phyloP scores from a whole-genome alignment of 2,113 vertebrate species.

The Myotis lucifugus region DNA sequence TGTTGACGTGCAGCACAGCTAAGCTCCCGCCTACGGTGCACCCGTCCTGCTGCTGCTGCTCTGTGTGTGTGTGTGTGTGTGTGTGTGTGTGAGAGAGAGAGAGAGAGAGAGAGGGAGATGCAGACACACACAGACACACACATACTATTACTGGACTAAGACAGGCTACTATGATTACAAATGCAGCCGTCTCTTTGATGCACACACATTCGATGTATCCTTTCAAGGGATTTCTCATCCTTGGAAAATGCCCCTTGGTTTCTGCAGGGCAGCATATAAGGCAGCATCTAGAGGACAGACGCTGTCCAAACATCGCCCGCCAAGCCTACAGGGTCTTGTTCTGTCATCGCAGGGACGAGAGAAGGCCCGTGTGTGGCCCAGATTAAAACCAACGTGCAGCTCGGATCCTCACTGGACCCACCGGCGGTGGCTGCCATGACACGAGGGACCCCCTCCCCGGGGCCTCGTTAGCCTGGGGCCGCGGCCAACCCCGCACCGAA shows the following conservation, averaged over 20 bases:
- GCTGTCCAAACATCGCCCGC: conserved; percentile 61
- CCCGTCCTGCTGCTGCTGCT: background rate
- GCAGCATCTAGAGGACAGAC: background rate
- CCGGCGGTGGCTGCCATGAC: conserved; percentile 83
- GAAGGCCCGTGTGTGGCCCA: conserved; percentile 69
- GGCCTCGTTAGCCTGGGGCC: conserved; percentile 87
- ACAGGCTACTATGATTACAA: conserved; percentile 58
- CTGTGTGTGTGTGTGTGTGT: background rate
- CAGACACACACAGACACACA: background rate
- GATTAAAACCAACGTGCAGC: conserved; percentile 76
- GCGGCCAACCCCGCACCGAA: conserved; percentile 87
- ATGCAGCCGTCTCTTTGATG: conserved; percentile 22
- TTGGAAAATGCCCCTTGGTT: conserved; percentile 28
- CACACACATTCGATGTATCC: background rate
- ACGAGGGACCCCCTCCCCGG: conserved; percentile 84
- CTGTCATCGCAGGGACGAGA: conserved; percentile 58
- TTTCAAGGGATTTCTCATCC: conserved; percentile 11
- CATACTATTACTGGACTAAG: background rate
- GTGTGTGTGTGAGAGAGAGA: background rate
- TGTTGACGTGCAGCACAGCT: conserved; percentile 71
- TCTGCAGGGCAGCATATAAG: background rate
- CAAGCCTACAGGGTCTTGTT: conserved; percentile 52
- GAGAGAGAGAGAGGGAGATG: background rate
- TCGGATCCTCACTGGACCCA: conserved; percentile 82
- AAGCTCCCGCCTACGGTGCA: conserved; percentile 1